phyloP scores from a whole-genome alignment of 2,113 vertebrate species.

The Forbesichthys papilliferus region DNA sequence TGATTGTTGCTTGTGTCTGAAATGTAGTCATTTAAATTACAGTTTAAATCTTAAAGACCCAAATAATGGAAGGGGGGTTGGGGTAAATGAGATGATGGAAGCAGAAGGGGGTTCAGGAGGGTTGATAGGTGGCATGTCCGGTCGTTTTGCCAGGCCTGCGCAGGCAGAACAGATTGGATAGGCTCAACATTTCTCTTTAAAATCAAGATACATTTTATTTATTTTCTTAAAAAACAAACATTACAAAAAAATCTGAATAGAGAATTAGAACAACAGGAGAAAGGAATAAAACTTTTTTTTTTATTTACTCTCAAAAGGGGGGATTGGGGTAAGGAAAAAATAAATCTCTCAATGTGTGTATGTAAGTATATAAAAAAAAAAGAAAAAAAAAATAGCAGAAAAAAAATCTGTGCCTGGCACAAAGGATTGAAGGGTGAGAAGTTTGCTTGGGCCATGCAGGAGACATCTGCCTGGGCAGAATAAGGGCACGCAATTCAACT shows the following conservation, averaged over 20 bases:
- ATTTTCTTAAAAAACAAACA: constrained; percentile 84
- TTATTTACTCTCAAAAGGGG: constrained; percentile 54
- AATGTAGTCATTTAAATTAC: too few species aligned
- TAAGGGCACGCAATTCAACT: constrained; percentile 21
- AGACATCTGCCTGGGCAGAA: background rate
- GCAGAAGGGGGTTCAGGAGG: background rate
- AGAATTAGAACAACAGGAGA: constrained; percentile 73
- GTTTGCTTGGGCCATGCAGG: constrained; percentile 48
- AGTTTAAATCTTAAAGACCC: background rate
- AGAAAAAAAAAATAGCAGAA: constrained; percentile 17
- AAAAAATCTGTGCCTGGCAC: constrained; percentile 66
- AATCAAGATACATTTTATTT: constrained; percentile 85
- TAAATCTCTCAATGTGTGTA: constrained; percentile 28
- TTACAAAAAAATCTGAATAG: constrained; percentile 80
- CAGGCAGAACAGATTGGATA: constrained; percentile 69
- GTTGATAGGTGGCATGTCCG: background rate
- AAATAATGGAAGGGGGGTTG: background rate
- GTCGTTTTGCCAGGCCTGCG: constrained; percentile 14
- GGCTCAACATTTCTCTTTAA: constrained; percentile 73
- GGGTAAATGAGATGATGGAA: too few species aligned
- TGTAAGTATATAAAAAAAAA: constrained; percentile 29
- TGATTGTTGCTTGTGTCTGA: background rate
- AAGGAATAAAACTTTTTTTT: constrained; percentile 57
- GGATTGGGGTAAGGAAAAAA: constrained; percentile 43
- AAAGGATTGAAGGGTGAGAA: constrained; percentile 63